phyloP scores from a whole-genome alignment of 1,140 invertebrate species.

The Aradophagus sp. region DNA sequence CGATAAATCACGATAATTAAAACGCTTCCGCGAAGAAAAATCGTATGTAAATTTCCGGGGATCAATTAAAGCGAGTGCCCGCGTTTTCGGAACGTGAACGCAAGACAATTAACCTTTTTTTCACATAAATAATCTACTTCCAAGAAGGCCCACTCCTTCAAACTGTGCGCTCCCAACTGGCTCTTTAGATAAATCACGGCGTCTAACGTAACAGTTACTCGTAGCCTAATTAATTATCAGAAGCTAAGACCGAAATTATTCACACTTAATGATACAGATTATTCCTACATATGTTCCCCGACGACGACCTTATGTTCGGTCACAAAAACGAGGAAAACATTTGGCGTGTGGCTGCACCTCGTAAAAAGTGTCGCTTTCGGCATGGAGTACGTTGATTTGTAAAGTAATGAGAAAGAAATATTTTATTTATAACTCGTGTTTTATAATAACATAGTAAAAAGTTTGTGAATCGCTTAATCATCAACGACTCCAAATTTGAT shows the following conservation, averaged over 20 bases:
- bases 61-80: constrained; percentile 6
- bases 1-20: constrained; percentile 6
- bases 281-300: constrained; percentile 18
- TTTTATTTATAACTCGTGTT: too few relatives aligned
- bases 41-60: constrained; percentile 9
- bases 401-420: too few relatives aligned
- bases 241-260: constrained; percentile 22
- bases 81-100: constrained; percentile 4
- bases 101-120: constrained; percentile 11
- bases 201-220: constrained; percentile 19
- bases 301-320: constrained; percentile 6
- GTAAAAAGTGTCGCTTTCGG: too few relatives aligned
- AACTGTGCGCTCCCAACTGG: constrained; percentile 1
- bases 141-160: constrained; percentile 6
- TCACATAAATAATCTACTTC: constrained; percentile 15
- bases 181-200: constrained; percentile 11
- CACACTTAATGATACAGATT: constrained; percentile 23
- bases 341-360: too few relatives aligned
- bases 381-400: too few relatives aligned
- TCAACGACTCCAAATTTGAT: too few relatives aligned
- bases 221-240: constrained; percentile 19
- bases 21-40: constrained; percentile 5
- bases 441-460: too few relatives aligned
- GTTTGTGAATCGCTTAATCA: too few relatives aligned
- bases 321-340: too few relatives aligned